Evolutionary conservation across 2,888 invertebrate species (phyloP).

Genomic region (Yponomeuta malinellus): DNA sequence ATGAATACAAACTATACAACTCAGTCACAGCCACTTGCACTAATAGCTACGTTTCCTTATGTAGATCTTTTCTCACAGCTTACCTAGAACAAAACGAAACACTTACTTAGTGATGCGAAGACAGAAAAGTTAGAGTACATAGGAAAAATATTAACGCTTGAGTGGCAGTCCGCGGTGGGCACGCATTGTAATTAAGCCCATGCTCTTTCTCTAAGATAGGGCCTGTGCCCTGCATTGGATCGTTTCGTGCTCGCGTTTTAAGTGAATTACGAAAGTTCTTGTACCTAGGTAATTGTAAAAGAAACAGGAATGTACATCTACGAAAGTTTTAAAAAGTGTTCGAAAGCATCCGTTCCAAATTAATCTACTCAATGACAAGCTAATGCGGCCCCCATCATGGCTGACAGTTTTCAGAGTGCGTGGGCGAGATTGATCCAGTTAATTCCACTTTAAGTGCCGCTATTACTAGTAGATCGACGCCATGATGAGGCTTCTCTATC

Average conservation of each 20-base stretch:
- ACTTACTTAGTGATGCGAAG: constrained; percentile 72
- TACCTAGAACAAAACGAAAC: constrained; percentile 80
- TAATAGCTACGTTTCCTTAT: constrained; percentile 3
- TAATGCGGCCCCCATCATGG: neutral
- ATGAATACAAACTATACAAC: constrained; percentile 28
- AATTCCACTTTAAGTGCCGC: neutral
- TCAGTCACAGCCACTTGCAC: constrained; percentile 1
- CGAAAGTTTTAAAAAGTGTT: too few species aligned
- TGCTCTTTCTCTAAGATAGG: too few species aligned
- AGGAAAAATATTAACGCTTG: neutral
- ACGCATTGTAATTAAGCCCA: too few species aligned
- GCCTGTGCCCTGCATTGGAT: too few species aligned
- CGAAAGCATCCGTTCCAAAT: neutral
- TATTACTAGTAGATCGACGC: neutral
- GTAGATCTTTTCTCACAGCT: constrained; percentile 74
- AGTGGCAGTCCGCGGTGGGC: too few species aligned
- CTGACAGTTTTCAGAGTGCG: constrained; percentile 4
- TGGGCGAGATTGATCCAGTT: neutral
- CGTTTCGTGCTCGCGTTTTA: too few species aligned
- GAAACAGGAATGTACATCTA: neutral
- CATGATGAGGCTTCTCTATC: neutral
- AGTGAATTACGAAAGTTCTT: too few species aligned
- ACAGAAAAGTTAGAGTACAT: neutral
- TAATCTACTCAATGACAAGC: neutral
- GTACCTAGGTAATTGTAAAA: neutral